These are phyloP conservation scores for Myrmecobius fasciatus DNA, from an alignment of 2,113 vertebrate species.

Conservation along the genomic window DNA sequence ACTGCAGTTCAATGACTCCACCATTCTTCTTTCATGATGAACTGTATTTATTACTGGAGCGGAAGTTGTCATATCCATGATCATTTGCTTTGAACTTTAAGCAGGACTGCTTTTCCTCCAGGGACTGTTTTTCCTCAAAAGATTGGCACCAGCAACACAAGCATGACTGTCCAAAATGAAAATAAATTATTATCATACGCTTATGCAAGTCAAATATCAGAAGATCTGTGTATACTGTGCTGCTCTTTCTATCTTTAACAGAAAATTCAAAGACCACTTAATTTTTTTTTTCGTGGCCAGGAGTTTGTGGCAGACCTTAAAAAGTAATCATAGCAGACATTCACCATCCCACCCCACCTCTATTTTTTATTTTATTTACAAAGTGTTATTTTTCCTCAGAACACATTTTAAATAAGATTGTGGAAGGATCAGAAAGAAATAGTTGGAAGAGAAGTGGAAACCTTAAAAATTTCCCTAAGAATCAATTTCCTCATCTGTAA, in stretches of 20 bases:
- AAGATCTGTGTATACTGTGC: neutral
- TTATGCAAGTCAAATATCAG: neutral
- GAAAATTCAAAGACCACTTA: neutral
- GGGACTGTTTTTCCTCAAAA: conserved; percentile 85
- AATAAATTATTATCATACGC: conserved; percentile 46
- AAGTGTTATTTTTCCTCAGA: neutral
- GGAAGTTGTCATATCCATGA: conserved; percentile 92
- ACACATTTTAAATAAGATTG: neutral
- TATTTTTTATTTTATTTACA: neutral
- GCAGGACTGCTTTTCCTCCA: conserved; percentile 91
- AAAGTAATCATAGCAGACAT: neutral
- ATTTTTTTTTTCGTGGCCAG: neutral
- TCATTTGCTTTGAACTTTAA: conserved; percentile 94
- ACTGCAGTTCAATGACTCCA: conserved; percentile 48
- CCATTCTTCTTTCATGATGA: conserved; percentile 85
- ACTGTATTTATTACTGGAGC: conserved; percentile 94
- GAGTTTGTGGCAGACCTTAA: neutral
- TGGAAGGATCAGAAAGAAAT: neutral
- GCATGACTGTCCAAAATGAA: conserved; percentile 89
- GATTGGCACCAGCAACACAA: conserved; percentile 91
- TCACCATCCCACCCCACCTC: neutral
- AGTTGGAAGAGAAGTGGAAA: neutral
- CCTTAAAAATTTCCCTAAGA: neutral
- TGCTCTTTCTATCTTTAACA: neutral
- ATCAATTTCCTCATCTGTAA: conserved; percentile 29